A percentile compares a stretch with the other conserved stretches of the same genome.
Evolutionary conservation across 2,888 invertebrate species (phyloP).

Genomic region (Melanargia galathea): DNA sequence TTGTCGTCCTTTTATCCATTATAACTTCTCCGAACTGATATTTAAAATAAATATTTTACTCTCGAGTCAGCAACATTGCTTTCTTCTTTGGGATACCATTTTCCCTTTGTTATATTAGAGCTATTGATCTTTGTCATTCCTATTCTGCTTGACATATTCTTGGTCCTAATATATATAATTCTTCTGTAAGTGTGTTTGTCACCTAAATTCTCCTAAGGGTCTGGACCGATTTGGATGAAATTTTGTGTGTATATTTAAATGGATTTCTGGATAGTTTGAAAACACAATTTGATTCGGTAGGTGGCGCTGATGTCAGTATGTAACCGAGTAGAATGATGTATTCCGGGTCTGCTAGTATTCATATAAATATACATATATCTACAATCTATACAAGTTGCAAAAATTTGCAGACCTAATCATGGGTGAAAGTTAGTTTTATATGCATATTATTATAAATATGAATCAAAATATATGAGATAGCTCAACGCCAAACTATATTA

Average conservation of each 20-base stretch:
- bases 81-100: neutral
- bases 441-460: too few species aligned
- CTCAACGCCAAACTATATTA: conserved; percentile 24
- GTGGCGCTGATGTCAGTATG: too few species aligned
- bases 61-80: neutral
- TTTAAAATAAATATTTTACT: neutral
- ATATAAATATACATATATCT: too few species aligned
- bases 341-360: too few species aligned
- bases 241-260: too few species aligned
- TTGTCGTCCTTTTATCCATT: neutral
- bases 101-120: neutral
- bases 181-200: too few species aligned
- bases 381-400: neutral
- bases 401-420: neutral
- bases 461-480: conserved; percentile 11
- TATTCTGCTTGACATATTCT: neutral
- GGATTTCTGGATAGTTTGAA: too few species aligned
- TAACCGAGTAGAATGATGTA: too few species aligned
- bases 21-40: neutral
- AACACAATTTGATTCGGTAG: too few species aligned
- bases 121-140: neutral
- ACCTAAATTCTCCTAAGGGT: too few species aligned
- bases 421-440: neutral
- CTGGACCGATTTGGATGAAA: too few species aligned
- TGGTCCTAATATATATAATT: too few species aligned